Conservation (phyloP, 2,797 vertebrate species). For the Spizella passerina region DNA sequence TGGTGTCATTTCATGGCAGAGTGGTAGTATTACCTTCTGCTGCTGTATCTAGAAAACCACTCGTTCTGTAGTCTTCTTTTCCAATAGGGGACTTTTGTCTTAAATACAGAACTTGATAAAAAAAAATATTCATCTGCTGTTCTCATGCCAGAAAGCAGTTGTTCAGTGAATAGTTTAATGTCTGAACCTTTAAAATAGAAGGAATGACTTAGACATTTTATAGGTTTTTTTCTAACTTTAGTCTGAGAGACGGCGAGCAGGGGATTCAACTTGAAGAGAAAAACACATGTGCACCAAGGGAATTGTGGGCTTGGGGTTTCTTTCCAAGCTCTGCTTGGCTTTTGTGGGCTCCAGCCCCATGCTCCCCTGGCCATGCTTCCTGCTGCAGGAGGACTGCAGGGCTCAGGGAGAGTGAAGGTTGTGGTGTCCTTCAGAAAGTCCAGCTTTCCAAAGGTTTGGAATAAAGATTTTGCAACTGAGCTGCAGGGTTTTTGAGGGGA, state of each 20-base stretch:
- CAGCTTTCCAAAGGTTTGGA: background rate
- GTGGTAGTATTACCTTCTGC: background rate
- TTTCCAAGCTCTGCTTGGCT: background rate
- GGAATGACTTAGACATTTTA: background rate
- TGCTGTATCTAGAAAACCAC: background rate
- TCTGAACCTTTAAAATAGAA: slow-evolving; percentile 9
- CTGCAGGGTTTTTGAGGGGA: background rate
- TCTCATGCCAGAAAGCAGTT: background rate
- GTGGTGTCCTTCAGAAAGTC: background rate
- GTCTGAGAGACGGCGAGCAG: accelerated
- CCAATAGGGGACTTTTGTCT: background rate
- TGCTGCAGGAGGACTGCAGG: background rate
- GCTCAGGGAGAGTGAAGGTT: background rate
- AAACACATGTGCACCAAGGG: background rate
- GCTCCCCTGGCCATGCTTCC: background rate
- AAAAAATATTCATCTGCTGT: slow-evolving; percentile 13
- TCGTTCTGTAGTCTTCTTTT: background rate
- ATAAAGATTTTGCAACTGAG: background rate
- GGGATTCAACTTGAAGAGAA: background rate
- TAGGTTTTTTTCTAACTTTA: background rate
- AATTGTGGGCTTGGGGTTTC: background rate
- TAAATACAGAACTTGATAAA: slow-evolving; percentile 19
- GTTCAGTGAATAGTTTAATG: background rate
- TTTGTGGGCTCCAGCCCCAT: background rate
- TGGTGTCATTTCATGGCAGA: background rate